Percentiles rank a stretch among this genome's conserved stretches.
Evolutionary conservation across 92 coral and sea anemone genomes (phyloP).

Genomic region (Palythoa caribaeorum): DNA sequence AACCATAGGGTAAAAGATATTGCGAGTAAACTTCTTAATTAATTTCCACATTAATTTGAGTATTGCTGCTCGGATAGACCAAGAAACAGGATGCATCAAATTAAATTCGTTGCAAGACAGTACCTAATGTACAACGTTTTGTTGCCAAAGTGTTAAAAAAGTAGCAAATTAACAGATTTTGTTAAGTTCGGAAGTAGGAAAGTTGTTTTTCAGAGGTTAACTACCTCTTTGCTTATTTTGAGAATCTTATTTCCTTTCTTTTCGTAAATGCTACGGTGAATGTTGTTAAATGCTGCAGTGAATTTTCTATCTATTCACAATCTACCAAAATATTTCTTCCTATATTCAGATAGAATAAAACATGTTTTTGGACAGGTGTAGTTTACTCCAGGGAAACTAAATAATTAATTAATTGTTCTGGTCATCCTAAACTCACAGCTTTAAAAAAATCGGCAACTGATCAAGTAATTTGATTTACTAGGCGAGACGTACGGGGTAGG

Average conservation of each 20-base stretch:
- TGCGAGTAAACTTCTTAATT: neutral
- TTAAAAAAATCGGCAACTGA: neutral
- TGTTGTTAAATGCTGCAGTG: neutral
- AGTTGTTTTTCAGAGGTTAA: neutral
- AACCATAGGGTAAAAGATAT: neutral
- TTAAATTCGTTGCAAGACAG: neutral
- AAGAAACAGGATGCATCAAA: neutral
- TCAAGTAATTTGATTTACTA: neutral
- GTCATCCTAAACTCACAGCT: neutral
- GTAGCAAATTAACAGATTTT: conserved; percentile 3
- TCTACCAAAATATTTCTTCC: no score
- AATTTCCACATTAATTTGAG: neutral
- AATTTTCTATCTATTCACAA: neutral
- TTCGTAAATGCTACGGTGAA: neutral
- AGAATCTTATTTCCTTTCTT: neutral
- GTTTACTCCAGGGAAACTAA: neutral
- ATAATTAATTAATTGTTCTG: neutral
- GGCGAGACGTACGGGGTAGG: neutral
- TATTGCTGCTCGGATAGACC: neutral
- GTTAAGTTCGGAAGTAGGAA: neutral
- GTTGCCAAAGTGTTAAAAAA: neutral
- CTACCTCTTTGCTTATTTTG: neutral
- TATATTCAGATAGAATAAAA: neutral
- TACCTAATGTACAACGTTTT: neutral
- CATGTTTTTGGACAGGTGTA: neutral